Evolutionary conservation across 2,888 invertebrate species (phyloP).

Genomic region (Eupithecia exiguata): DNA sequence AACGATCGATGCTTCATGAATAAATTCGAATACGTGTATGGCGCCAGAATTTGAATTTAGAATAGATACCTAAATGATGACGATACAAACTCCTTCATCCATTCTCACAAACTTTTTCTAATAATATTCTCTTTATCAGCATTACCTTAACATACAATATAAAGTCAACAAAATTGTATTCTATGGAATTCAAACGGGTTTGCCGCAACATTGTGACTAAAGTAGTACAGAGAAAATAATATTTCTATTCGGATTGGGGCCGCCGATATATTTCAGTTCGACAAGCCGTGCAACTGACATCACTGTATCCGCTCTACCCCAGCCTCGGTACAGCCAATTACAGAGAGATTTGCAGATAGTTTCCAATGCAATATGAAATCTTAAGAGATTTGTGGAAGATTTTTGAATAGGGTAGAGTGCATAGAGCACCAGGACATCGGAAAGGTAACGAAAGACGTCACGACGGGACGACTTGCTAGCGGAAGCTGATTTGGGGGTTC

Average conservation of each 20-base stretch:
- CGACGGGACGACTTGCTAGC: too few species aligned
- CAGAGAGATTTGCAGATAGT: conserved; percentile 11
- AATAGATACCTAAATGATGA: too few species aligned
- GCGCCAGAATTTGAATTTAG: too few species aligned
- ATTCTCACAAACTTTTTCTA: background rate
- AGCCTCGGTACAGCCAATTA: conserved; percentile 24
- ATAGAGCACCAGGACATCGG: too few species aligned
- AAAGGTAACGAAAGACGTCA: too few species aligned
- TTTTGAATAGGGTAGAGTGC: background rate
- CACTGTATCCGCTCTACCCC: conserved; percentile 33
- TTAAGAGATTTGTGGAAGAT: background rate
- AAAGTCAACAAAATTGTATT: background rate
- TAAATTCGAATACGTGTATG: too few species aligned
- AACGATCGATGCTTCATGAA: too few species aligned
- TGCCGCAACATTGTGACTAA: background rate
- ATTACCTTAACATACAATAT: background rate
- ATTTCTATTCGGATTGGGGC: conserved; percentile 52
- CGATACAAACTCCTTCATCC: too few species aligned
- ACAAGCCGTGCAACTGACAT: conserved; percentile 62
- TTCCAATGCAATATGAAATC: background rate
- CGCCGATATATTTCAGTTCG: conserved; percentile 57
- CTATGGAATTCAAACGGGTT: background rate
- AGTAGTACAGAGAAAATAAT: conserved; percentile 5
- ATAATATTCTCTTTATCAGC: background rate
- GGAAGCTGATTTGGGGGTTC: too few species aligned